These are phyloP conservation scores for Ganaspis brasiliensis DNA, from an alignment of 2,888 invertebrate species.

Conservation along the genomic window DNA sequence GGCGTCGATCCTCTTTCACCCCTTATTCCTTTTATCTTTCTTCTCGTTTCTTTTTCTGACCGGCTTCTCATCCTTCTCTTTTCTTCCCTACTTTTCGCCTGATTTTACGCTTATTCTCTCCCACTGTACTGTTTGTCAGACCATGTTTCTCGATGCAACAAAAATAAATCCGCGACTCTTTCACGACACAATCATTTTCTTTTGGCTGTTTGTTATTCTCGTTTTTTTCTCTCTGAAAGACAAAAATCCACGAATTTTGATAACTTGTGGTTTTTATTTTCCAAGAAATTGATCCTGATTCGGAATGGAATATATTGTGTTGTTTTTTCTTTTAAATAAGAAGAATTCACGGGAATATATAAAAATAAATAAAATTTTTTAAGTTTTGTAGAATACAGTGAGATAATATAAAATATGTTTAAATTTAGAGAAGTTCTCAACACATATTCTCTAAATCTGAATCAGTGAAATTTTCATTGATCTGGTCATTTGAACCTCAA, in stretches of 20 bases:
- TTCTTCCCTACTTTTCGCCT: conserved; percentile 62
- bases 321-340: not conserved
- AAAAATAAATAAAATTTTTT: not conserved
- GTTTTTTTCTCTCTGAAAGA: not conserved
- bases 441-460: too few species aligned
- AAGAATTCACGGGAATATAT: not conserved
- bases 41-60: conserved; percentile 51
- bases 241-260: conserved; percentile 6
- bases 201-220: conserved; percentile 12
- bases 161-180: conserved; percentile 32
- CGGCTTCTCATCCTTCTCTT: conserved; percentile 48
- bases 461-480: too few species aligned
- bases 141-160: conserved; percentile 22
- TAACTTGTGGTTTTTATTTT: not conserved
- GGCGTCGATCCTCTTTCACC: conserved; percentile 57
- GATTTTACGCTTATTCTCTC: conserved; percentile 54
- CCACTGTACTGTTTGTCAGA: conserved; percentile 22
- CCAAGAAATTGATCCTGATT: not conserved
- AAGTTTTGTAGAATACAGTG: too few species aligned
- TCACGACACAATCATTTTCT: conserved; percentile 20
- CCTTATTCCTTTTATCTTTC: conserved; percentile 47
- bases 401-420: too few species aligned
- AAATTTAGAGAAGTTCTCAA: too few species aligned
- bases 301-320: not conserved
- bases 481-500: too few species aligned